phyloP scores from a whole-genome alignment of 2,797 vertebrate genomes.

The Moxostoma hubbsi region DNA sequence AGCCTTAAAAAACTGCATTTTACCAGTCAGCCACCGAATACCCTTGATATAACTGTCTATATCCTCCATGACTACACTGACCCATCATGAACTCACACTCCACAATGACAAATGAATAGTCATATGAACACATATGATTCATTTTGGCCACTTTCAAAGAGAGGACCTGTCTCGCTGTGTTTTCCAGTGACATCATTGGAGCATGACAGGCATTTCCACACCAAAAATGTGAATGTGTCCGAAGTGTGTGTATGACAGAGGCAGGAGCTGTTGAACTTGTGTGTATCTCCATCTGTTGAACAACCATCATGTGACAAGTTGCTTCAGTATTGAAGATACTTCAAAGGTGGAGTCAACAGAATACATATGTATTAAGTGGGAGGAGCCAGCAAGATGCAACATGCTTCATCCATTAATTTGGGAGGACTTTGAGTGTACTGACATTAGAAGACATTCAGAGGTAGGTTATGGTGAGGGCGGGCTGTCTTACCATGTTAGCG shows the following conservation, averaged over 20 bases:
- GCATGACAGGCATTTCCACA: conserved; percentile 32
- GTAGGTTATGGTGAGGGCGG: neutral
- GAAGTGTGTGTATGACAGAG: neutral
- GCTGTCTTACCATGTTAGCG: conserved; percentile 79
- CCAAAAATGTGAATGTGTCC: conserved; percentile 14
- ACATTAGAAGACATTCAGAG: neutral
- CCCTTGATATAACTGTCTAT: neutral
- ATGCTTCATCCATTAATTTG: neutral
- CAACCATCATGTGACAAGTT: neutral
- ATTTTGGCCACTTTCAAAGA: conserved; percentile 37
- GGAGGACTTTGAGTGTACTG: neutral
- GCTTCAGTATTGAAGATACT: neutral
- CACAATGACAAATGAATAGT: conserved; percentile 38
- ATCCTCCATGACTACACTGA: conserved; percentile 10
- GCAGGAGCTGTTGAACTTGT: neutral
- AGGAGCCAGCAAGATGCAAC: neutral
- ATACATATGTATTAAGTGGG: conserved; percentile 9
- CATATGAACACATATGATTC: conserved; percentile 28
- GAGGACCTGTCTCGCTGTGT: neutral
- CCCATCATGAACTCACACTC: conserved; percentile 34
- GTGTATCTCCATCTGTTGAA: too few relatives aligned
- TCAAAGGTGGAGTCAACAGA: neutral
- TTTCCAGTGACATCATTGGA: conserved; percentile 29
- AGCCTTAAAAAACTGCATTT: neutral
- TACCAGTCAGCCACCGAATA: neutral